Percentiles rank a stretch among this genome's conserved stretches.
Evolutionary conservation across 2,797 vertebrate genomes (phyloP).

Genomic region (Taeniopygia guttata): DNA sequence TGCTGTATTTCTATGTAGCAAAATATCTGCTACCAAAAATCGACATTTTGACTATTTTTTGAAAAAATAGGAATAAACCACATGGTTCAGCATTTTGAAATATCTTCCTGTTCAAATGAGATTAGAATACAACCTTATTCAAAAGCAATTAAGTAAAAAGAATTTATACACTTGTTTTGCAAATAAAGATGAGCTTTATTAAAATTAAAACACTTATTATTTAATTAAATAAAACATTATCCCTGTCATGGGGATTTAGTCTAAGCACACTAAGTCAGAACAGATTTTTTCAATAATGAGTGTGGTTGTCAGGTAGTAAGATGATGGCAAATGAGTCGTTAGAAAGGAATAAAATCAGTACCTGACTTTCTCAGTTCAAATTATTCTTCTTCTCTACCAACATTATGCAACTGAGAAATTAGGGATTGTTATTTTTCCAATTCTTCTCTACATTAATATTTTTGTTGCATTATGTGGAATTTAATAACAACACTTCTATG

Average conservation of each 20-base stretch:
- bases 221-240: conserved; percentile 25
- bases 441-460: background rate
- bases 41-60: background rate
- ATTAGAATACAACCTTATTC: background rate
- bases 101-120: background rate
- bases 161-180: background rate
- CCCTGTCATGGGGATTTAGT: background rate
- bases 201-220: background rate
- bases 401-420: background rate
- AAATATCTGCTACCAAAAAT: background rate
- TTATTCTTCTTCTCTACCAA: background rate
- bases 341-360: background rate
- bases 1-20: background rate
- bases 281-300: background rate
- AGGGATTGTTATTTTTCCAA: background rate
- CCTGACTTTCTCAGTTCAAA: background rate
- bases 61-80: background rate
- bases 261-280: background rate
- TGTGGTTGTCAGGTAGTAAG: background rate
- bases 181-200: conserved; percentile 27
- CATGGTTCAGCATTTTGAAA: background rate
- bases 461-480: background rate
- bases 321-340: background rate
- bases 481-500: background rate
- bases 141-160: background rate